phyloP scores from a whole-genome alignment of 2,888 invertebrate species.

The Tiphia femorata region DNA sequence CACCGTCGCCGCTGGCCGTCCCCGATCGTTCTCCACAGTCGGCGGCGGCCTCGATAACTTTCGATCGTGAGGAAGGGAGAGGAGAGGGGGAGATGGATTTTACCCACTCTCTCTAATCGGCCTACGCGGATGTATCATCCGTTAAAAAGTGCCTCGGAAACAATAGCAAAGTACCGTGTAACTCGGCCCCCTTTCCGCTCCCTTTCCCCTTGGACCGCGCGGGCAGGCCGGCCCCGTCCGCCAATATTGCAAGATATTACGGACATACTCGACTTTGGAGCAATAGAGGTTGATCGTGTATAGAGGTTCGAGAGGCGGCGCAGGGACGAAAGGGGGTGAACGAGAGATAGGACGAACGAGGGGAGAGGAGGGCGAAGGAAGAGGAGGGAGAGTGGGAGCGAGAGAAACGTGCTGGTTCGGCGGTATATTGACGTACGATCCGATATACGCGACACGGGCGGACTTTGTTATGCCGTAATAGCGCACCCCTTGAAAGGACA shows the following conservation, averaged over 20 bases:
- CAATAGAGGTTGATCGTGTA: conserved; percentile 35
- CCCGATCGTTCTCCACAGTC: conserved; percentile 9
- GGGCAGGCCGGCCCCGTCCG: conserved; percentile 15
- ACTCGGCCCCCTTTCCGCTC: too few species aligned
- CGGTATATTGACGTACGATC: conserved; percentile 60
- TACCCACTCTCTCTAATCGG: conserved; percentile 29
- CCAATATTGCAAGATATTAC: conserved; percentile 32
- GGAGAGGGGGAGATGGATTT: too few species aligned
- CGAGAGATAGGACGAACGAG: conserved; percentile 10
- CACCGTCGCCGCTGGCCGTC: background rate
- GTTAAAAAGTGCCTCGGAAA: conserved; percentile 41
- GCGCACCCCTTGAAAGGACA: conserved; percentile 51
- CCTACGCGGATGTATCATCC: conserved; percentile 16
- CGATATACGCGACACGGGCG: conserved; percentile 58
- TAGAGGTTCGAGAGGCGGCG: conserved; percentile 22
- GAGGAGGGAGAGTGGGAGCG: conserved; percentile 3
- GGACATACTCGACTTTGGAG: conserved; percentile 37
- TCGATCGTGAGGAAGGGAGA: too few species aligned
- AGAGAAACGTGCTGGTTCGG: conserved; percentile 37
- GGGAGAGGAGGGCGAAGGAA: conserved; percentile 9
- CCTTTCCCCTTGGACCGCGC: too few species aligned
- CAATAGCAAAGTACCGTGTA: conserved; percentile 34
- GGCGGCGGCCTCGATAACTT: conserved; percentile 35
- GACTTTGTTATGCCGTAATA: conserved; percentile 64
- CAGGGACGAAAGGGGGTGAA: conserved; percentile 4